A percentile compares a stretch with the other conserved stretches of the same genome.
Conservation (phyloP, 92 coral and sea anemone genomes). For the Umimayanthus kanabou region DNA sequence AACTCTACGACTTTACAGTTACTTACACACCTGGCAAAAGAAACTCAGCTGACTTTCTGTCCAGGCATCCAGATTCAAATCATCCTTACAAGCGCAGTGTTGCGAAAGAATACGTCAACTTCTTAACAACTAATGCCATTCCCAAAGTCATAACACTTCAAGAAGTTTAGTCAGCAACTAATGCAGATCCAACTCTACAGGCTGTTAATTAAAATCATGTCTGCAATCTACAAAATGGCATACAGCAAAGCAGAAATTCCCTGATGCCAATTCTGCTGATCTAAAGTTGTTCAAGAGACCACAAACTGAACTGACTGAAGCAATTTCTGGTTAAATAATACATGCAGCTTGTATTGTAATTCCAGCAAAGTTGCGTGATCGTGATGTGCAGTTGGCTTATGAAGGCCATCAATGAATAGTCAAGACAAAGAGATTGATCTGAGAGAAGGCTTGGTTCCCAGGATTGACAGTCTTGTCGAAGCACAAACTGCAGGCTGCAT, state of each 20-base stretch:
- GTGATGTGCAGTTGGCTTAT: not conserved
- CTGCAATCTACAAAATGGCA: constrained; percentile 14
- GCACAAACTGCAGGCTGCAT: too few species aligned
- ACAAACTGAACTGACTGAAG: not conserved
- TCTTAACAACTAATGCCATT: not conserved
- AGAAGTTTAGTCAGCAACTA: not conserved
- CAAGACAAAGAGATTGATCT: not conserved
- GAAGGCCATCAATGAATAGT: constrained; percentile 25
- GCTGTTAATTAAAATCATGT: not conserved
- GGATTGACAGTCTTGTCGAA: constrained; percentile 15
- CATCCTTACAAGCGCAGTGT: not conserved
- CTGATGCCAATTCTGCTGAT: not conserved
- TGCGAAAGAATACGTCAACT: constrained; percentile 8
- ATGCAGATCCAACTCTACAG: not conserved
- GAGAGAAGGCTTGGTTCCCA: constrained; percentile 15
- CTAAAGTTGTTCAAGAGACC: not conserved
- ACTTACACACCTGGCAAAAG: not conserved
- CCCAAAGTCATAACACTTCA: not conserved
- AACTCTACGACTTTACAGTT: too few species aligned
- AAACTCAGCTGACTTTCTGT: not conserved
- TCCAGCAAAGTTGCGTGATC: not conserved
- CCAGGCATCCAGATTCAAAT: not conserved
- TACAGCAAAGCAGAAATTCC: not conserved
- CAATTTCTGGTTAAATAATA: too few species aligned
- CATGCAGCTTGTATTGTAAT: not conserved